Evolutionary conservation across 2,797 vertebrate species (phyloP), one percentile per base, ranked within the genome.

Genomic region (Acanthopagrus latus): DNA sequence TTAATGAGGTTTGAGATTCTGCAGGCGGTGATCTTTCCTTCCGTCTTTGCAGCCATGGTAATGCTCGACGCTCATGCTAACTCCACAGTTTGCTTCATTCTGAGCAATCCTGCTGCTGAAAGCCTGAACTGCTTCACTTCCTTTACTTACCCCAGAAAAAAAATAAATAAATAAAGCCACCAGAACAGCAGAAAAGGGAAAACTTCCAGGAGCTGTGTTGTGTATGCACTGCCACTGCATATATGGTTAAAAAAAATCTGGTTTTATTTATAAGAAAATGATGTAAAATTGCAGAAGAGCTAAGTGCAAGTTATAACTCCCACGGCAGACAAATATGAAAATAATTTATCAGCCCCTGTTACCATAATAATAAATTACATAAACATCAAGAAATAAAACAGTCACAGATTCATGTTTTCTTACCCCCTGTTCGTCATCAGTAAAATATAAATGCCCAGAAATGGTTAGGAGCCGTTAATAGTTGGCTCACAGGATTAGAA

Each of bases 401-500:
- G 5, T 29, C 23, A 59, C 27, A 56, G n/a, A 62, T 44, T 21
- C 12, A 5, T 57, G 13, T 16, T 51, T 66, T 66, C 56, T 68
- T 4, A 1, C 14, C 5, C 51, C 33, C 33, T 38, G 33, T 57
- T 16, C 67, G 29, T 66, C 11, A 2, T 55, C 69, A 59, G 41
- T 43, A 38, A 76, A 80, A 76, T 74, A 23, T 14, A 55, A 70
- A 66, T 52, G 55, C 58, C 76, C 20, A 56, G 18, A 79, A 81
- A 75, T 67, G 11, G 7, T 73, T 74, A 76, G 79, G 44, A 69
- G 76, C 64, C 14, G n/a, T 84, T 86, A 68, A 64, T 52, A 69
- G 46, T 0, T 14, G 48, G 65, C 25, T 89, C 63, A 73, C 66
- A 38, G 77, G 85, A 85, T 90, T 87, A 84, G 54, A 18, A 74